A percentile compares a stretch with the other conserved stretches of the same genome.
Conservation (phyloP, 53 echinoderm and acorn worm genomes). For the Actinopyga echinites region DNA sequence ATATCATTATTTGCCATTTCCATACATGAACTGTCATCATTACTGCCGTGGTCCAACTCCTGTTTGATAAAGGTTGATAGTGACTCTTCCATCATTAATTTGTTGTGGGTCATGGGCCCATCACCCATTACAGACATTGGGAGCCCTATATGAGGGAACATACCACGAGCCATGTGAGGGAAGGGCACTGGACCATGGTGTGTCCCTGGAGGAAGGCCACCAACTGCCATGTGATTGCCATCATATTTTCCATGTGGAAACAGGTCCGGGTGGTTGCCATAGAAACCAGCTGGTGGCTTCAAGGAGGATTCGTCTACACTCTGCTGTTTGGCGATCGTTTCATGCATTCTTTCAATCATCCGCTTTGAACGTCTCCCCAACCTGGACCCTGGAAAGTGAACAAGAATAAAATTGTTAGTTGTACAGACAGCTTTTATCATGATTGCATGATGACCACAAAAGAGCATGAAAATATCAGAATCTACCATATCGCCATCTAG, state of each 20-base stretch:
- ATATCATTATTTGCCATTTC: conserved; percentile 57
- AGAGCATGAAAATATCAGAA: no score
- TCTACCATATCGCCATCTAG: no score
- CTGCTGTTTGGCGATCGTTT: conserved; percentile 94
- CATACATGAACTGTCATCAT: conserved; percentile 66
- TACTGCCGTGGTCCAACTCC: conserved; percentile 78
- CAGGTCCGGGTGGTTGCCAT: conserved; percentile 94
- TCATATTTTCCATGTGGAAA: conserved; percentile 82
- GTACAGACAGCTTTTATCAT: not conserved
- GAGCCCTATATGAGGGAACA: conserved; percentile 58
- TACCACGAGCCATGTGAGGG: conserved; percentile 59
- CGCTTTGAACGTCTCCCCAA: conserved; percentile 93
- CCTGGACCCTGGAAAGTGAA: conserved; percentile 73
- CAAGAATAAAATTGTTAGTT: conserved; percentile 6
- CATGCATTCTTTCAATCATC: conserved; percentile 99
- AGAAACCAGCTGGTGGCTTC: conserved; percentile 93
- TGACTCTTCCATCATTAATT: conserved; percentile 79
- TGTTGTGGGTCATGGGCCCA: conserved; percentile 53
- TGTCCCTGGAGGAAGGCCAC: conserved; percentile 47
- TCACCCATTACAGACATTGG: conserved; percentile 63
- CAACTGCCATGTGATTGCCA: conserved; percentile 51
- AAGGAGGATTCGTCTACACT: conserved; percentile 73
- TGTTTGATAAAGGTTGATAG: conserved; percentile 95
- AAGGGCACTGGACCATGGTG: conserved; percentile 64
- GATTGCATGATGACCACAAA: not conserved